Conservation (phyloP, 2,113 vertebrate genomes). For the Pygoscelis antarcticus region DNA sequence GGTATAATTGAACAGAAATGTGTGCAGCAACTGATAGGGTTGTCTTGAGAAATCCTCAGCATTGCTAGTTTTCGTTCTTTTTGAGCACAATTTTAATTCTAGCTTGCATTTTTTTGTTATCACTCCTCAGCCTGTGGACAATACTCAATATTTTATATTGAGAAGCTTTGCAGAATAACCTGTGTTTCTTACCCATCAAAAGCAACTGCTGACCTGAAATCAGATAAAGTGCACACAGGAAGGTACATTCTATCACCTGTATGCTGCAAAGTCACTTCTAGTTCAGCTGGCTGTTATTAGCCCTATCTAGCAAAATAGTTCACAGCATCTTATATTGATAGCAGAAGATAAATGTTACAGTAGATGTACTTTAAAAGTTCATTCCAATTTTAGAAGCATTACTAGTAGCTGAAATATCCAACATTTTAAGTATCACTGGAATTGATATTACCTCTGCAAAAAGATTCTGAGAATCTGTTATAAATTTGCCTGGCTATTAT, state of each 20-base stretch:
- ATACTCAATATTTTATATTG: constrained; percentile 15
- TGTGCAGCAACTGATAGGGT: constrained; percentile 26
- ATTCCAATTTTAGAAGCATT: constrained; percentile 22
- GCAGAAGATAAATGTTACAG: constrained; percentile 38
- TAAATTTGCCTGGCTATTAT: constrained; percentile 5
- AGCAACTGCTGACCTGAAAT: neutral
- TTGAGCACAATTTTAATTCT: constrained; percentile 19
- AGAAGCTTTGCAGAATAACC: neutral
- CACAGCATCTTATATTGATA: constrained; percentile 18
- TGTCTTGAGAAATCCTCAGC: neutral
- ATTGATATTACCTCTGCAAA: constrained; percentile 11
- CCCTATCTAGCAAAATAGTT: constrained; percentile 34
- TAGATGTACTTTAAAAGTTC: constrained; percentile 42
- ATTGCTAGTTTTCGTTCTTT: neutral
- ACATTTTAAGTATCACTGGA: neutral
- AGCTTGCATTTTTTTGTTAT: neutral
- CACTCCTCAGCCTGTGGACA: neutral
- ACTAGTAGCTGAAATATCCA: constrained; percentile 18
- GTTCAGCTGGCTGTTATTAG: constrained; percentile 29
- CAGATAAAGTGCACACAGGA: neutral
- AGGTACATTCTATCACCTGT: neutral
- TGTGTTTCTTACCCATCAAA: neutral
- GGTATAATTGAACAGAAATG: constrained; percentile 24
- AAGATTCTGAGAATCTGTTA: neutral
- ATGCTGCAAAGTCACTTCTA: neutral